phyloP scores from a whole-genome alignment of 2,113 vertebrate species.

The Myotis lucifugus region DNA sequence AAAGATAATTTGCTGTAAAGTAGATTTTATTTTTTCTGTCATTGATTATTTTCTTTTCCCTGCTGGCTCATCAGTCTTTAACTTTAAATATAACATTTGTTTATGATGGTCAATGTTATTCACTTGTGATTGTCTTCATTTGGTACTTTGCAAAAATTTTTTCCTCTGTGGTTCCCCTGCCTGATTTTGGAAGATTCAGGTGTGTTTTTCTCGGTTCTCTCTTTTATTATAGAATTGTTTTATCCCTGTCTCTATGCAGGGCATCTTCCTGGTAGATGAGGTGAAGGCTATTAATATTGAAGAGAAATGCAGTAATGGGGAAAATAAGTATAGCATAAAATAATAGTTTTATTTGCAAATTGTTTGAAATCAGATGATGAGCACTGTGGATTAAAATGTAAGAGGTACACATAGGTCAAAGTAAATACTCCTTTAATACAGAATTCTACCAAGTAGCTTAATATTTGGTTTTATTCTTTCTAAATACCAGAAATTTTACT shows the following conservation, averaged over 20 bases:
- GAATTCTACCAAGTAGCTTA: not conserved
- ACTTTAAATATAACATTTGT: not conserved
- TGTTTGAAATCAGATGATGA: not conserved
- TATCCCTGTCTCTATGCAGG: not conserved
- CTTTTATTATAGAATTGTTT: not conserved
- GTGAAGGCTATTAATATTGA: not conserved
- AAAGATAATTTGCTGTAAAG: not conserved
- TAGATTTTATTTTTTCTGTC: not conserved
- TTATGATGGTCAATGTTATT: not conserved
- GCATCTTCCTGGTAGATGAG: not conserved
- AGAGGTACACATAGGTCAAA: not conserved
- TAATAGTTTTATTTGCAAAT: not conserved
- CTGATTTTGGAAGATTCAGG: not conserved
- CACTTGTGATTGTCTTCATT: not conserved
- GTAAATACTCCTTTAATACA: not conserved
- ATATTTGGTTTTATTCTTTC: not conserved
- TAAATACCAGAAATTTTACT: not conserved
- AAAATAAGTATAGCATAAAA: not conserved
- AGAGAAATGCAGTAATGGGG: not conserved
- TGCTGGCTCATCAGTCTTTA: not conserved
- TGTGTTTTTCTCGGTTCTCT: not conserved
- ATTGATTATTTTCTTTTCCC: not conserved
- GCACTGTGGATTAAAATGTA: not conserved
- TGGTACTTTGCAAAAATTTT: not conserved
- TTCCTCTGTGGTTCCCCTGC: fast-evolving